These are phyloP conservation scores for Aleiodes alternator DNA, from an alignment of 2,888 invertebrate genomes.

Conservation along the genomic window DNA sequence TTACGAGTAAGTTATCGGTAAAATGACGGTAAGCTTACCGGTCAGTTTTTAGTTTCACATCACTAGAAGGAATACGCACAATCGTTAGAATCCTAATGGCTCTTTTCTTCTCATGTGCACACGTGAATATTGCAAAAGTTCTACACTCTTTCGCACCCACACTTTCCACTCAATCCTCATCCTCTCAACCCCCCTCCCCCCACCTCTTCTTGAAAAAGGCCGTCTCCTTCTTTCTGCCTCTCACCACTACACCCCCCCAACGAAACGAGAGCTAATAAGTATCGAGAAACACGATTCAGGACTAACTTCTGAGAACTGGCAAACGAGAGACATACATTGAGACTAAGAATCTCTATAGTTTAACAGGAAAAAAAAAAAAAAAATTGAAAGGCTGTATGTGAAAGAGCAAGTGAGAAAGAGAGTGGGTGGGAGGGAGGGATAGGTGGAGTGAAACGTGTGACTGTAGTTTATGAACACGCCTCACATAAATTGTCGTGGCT, in stretches of 20 bases:
- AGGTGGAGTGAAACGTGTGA: constrained; percentile 55
- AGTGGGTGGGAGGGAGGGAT: constrained; percentile 16
- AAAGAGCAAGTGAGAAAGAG: constrained; percentile 6
- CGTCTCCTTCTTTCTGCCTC: too few species aligned
- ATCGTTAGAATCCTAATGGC: background rate
- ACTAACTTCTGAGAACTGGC: constrained; percentile 70
- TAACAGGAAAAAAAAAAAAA: constrained; percentile 12
- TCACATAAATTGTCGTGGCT: constrained; percentile 76
- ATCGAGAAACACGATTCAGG: constrained; percentile 68
- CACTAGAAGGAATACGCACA: background rate
- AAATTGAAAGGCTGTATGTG: background rate
- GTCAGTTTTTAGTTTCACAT: too few species aligned
- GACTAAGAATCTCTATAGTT: constrained; percentile 35
- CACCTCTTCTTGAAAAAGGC: too few species aligned
- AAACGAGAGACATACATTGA: constrained; percentile 17
- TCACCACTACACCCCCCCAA: constrained; percentile 1
- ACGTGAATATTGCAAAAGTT: constrained; percentile 66
- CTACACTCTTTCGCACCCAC: constrained; percentile 46
- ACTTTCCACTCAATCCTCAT: constrained; percentile 7
- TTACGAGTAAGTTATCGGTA: too few species aligned
- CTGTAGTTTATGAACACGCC: constrained; percentile 74
- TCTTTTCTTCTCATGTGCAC: constrained; percentile 48
- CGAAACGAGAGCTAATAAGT: constrained; percentile 70
- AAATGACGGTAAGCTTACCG: too few species aligned
- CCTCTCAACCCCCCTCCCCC: constrained; percentile 9